Conservation (phyloP, 1,140 invertebrate genomes). For the Drosophila guanche region DNA sequence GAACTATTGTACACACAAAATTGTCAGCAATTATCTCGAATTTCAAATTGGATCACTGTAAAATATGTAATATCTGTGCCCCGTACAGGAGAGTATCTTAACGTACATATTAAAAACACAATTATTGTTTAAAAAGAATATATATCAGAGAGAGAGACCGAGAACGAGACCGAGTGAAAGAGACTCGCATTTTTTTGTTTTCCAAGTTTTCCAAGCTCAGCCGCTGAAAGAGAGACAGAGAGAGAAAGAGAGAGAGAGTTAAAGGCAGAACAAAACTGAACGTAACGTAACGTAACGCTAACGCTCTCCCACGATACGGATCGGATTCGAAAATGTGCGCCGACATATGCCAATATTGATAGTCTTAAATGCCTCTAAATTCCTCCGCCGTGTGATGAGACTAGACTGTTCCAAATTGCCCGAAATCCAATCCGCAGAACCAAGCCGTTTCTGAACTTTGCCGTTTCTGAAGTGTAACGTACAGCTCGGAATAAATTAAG, state of each 20-base stretch:
- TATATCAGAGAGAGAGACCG: slow-evolving; percentile 61
- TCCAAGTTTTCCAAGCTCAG: slow-evolving; percentile 59
- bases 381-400: slow-evolving; percentile 62
- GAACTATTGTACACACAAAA: slow-evolving; percentile 79
- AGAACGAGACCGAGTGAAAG: slow-evolving; percentile 62
- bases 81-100: slow-evolving; percentile 59
- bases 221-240: slow-evolving; percentile 35
- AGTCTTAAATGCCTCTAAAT: slow-evolving; percentile 50
- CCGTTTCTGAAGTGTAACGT: slow-evolving; percentile 61
- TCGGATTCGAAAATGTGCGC: slow-evolving; percentile 12
- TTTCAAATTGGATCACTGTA: slow-evolving; percentile 71
- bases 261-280: slow-evolving; percentile 40
- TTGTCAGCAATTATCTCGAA: slow-evolving; percentile 78
- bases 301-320: slow-evolving; percentile 9
- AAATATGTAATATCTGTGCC: slow-evolving; percentile 6
- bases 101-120: slow-evolving; percentile 47
- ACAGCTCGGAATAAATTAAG: slow-evolving; percentile 65
- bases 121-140: slow-evolving; percentile 60
- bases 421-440: slow-evolving; percentile 47
- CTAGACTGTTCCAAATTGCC: slow-evolving; percentile 66
- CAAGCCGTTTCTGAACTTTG: slow-evolving; percentile 50
- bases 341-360: slow-evolving; percentile 24
- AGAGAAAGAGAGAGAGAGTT: slow-evolving; percentile 24
- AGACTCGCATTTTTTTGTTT: slow-evolving; percentile 78
- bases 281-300: slow-evolving; percentile 65